Base-by-base conservation (phyloP, 2,797 vertebrate genomes). In the Percopsis omiscomaycus region DNA sequence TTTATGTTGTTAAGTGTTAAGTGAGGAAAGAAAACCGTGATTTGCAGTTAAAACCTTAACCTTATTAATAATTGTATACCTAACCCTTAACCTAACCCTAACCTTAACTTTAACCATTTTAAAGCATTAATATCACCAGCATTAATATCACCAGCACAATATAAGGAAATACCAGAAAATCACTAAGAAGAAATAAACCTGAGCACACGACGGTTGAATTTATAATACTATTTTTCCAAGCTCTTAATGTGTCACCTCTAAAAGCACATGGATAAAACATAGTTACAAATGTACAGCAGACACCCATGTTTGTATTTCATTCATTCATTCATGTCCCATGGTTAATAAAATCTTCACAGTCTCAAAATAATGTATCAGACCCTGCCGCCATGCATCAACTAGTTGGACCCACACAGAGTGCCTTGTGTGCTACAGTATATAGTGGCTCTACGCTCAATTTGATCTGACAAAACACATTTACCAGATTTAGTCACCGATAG, bases 1-100 rank as follows among this genome's bases (percentile, higher is more conserved):
- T 72, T 74, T 74, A 83, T 82, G 67, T 70, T 52, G 63, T 64
- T 64, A 81, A 70, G 78, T 77, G 72, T 82, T 79, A 64, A 68
- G 61, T 52, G 58, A 69, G 60, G 58, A 75, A 77, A 70, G 61
- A 65, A 66, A 61, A 62, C 11, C 1, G 22, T 22, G 22, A 22
- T 22, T 22, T 22, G 22, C 22, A 22, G 22, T 22, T 22, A 22
- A 22, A 22, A 22, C 22, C 22, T 22, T 22, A 22, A 22, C 22
- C 22, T 22, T 22, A 22, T 22, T 22, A 22, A 22, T 22, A 22
- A 22, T 22, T 22, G 22, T 22, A 22, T 37, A 9, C 9, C 37
- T 37, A 37, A 37, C 5, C 37, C 37, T 37, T 37, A 37, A 37
- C 6, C 37, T 37, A 37, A 37, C 37, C 6, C 6, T 37, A 37